Evolutionary conservation across 2,888 invertebrate species (phyloP), one percentile per base, ranked within the genome.

Genomic region (Odontocolon sp.): DNA sequence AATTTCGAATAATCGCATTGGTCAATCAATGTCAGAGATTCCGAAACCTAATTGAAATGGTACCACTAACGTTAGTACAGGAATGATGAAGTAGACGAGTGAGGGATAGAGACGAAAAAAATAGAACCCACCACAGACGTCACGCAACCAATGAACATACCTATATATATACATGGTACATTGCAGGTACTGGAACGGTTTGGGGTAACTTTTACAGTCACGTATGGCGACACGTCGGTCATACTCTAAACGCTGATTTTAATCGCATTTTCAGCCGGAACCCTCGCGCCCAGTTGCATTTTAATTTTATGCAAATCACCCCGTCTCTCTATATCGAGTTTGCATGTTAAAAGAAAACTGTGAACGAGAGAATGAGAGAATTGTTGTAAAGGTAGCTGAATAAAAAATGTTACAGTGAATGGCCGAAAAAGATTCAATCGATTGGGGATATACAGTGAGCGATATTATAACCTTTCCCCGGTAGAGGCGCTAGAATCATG

Each of bases 11-110:
- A 77, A 77, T 77, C 63, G 57, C 72, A 72, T 77, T 77, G 71
- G 72, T 77, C 77, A 72, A 77, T 77, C 72, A 77, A 77, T 72
- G 77, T 77, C 77, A 63, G 72, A 57, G 72, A 72, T 77, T 63
- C 57, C 56, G 57, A 50, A 77, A 72, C 63, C 63, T 72, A 72
- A 77, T 77, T 68, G 70, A 74, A 67, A 64, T 67, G 31, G 45
- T 42, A 33, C 61, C n/a, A 63, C 18, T 40, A 67, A 14, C 11
- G 28, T 11, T 5, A 14, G 5, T 6, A 5, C 11, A n/a, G 16
- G 38, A 38, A 76, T 54, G 70, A 66, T 66, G 63, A 56, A 74
- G 74, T 52, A 23, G 28, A 63, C 54, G 67, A 18, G 63, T 11
- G 67, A 26, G 61, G 26, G 54, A 31, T 42, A 42, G 38, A 9